Conservation (phyloP, 2,888 invertebrate species). For the Eristalinus sepulchralis region DNA sequence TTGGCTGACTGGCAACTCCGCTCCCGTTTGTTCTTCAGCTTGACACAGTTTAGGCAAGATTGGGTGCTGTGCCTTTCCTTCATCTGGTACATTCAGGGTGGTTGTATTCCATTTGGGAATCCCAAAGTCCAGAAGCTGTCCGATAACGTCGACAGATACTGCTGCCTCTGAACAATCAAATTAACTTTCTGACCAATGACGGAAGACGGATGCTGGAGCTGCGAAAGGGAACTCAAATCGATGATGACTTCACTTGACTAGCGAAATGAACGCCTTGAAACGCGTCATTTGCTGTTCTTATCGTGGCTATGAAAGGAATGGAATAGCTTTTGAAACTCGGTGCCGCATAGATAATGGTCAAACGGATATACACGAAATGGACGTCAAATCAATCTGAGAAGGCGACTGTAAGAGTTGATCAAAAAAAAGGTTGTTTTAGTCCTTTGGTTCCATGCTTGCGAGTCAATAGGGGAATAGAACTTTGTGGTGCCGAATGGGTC, state of each 20-base stretch:
- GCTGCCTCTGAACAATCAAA: constrained; percentile 73
- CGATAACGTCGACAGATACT: constrained; percentile 74
- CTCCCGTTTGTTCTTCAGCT: constrained; percentile 73
- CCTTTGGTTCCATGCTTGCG: too few relatives aligned
- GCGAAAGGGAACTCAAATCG: constrained; percentile 10
- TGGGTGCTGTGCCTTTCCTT: constrained; percentile 65
- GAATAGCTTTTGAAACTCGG: constrained; percentile 79
- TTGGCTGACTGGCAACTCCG: constrained; percentile 76
- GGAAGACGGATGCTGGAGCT: constrained; percentile 75
- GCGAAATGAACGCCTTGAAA: constrained; percentile 86
- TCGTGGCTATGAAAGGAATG: constrained; percentile 83
- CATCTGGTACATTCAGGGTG: constrained; percentile 76
- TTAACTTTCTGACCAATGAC: constrained; percentile 73
- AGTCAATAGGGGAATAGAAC: too few relatives aligned
- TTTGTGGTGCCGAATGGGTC: too few relatives aligned
- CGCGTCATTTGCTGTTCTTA: constrained; percentile 85
- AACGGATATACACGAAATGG: too few relatives aligned
- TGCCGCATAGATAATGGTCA: constrained; percentile 81
- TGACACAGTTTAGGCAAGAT: constrained; percentile 75
- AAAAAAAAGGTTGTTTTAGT: too few relatives aligned
- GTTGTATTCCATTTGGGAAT: constrained; percentile 75
- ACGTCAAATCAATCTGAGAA: too few relatives aligned
- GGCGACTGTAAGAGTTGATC: too few relatives aligned
- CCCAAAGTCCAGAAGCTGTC: constrained; percentile 72
- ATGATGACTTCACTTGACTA: constrained; percentile 80